A percentile compares a stretch with the other conserved stretches of the same genome.
These are phyloP conservation scores for Lacerta agilis DNA, from an alignment of 2,797 vertebrate species.

Conservation along the genomic window DNA sequence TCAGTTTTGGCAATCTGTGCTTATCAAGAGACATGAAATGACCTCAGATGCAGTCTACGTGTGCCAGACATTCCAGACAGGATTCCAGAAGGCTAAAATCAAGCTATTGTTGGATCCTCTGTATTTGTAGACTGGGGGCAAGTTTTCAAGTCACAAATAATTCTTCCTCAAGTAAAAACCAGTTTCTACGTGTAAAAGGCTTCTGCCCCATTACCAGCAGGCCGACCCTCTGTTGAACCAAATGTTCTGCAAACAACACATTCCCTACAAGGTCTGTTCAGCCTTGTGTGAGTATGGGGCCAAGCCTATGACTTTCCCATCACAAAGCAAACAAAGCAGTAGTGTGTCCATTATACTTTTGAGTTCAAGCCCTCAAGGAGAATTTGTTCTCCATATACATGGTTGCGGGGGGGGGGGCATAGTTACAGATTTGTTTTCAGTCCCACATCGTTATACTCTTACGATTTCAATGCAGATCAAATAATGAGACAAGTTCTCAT, in stretches of 20 bases:
- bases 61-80: neutral
- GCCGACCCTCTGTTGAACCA: neutral
- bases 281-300: neutral
- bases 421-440: neutral
- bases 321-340: neutral
- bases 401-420: neutral
- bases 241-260: neutral
- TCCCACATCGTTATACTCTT: neutral
- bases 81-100: neutral
- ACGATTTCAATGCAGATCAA: neutral
- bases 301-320: neutral
- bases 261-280: neutral
- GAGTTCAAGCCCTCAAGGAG: neutral
- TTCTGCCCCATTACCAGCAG: neutral
- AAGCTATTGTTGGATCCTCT: neutral
- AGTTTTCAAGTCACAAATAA: neutral
- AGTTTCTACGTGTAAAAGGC: neutral
- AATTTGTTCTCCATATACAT: neutral
- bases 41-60: neutral
- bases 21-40: slow-evolving; percentile 34
- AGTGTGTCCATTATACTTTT: neutral
- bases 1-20: slow-evolving; percentile 35
- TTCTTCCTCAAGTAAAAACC: neutral
- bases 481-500: neutral
- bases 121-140: neutral